Base-by-base conservation (phyloP, 2,797 vertebrate species). In the Ctenosaura bakeri region DNA sequence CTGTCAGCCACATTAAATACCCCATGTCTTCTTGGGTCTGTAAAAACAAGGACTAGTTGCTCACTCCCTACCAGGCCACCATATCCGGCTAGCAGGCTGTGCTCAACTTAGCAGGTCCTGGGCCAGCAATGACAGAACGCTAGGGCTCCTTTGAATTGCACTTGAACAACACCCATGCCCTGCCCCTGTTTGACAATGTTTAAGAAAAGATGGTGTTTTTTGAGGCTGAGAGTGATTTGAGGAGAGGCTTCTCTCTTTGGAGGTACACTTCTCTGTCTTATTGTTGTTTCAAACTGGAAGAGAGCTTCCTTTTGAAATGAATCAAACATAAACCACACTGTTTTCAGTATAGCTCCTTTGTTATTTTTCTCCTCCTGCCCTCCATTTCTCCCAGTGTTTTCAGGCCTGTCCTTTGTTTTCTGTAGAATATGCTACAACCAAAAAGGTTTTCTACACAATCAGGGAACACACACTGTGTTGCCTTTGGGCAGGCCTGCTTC, bases 401-500 rank as follows among this genome's bases (percentile, higher is more conserved):
- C 35, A 6, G 6, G 35, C n/a, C 87, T 7, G 3, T 54, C 6
- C 12, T 81, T 71, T 29, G 13, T 9, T 2, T 52, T n/a, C 18
- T 9, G 8, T 18, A n/a, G 14, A 80, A n/a, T 1, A 24, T 26
- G 20, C 13, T 38, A 77, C 62, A 78, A 54, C 16, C 9, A 22
- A 73, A 74, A 26, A 9, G 42, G 77, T 26, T 50, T 22, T 76
- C 52, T 32, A 14, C 10, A 10, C 3, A 4, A 14, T 12, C 7
- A 5, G 14, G 10, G 5, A 9, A 22, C 6, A 29, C 26, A 38
- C 46, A 54, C 1, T 26, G 32, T 6, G 10, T 9, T 4, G 12
- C 6, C 1, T 2, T 10, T 9, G 1, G 18, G 6, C 20, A 8
- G 26, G 14, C 64, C 12, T 1, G 0, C 35, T 50, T 62, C 7